These are phyloP conservation scores for Halcyon chelicuti DNA, from an alignment of 2,797 vertebrate genomes.

Conservation along the genomic window DNA sequence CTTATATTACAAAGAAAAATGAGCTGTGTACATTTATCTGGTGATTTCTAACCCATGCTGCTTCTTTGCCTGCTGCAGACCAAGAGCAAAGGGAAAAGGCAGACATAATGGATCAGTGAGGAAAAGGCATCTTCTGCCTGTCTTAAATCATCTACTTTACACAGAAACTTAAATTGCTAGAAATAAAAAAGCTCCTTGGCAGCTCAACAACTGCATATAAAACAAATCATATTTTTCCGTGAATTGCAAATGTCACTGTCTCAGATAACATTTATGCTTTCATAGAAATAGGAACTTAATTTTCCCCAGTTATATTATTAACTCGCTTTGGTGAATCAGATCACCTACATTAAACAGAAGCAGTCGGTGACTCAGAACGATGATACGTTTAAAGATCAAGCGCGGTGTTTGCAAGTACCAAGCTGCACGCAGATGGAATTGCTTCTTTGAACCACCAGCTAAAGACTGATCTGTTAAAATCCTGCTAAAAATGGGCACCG, in stretches of 20 bases:
- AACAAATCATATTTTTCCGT: constrained; percentile 48
- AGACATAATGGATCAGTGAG: constrained; percentile 62
- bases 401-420: not conserved
- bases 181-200: constrained; percentile 55
- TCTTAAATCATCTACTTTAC: constrained; percentile 68
- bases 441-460: constrained; percentile 51
- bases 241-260: constrained; percentile 27
- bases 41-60: constrained; percentile 21
- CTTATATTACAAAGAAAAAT: constrained; percentile 63
- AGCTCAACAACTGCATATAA: constrained; percentile 52
- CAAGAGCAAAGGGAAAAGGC: constrained; percentile 44
- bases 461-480: constrained; percentile 56
- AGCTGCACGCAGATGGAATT: constrained; percentile 46
- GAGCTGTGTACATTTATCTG: constrained; percentile 38
- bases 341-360: constrained; percentile 22
- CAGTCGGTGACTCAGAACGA: constrained; percentile 23
- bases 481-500: constrained; percentile 57
- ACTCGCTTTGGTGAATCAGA: constrained; percentile 58
- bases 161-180: constrained; percentile 65
- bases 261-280: constrained; percentile 57
- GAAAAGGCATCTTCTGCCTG: constrained; percentile 67
- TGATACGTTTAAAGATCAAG: constrained; percentile 3
- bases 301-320: constrained; percentile 42
- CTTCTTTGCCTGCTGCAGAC: constrained; percentile 12
- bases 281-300: constrained; percentile 48